Percentiles rank a stretch among this genome's conserved stretches.
These are phyloP conservation scores for Styela plicata DNA, from an alignment of 23 tunicate species.

Conservation along the genomic window DNA sequence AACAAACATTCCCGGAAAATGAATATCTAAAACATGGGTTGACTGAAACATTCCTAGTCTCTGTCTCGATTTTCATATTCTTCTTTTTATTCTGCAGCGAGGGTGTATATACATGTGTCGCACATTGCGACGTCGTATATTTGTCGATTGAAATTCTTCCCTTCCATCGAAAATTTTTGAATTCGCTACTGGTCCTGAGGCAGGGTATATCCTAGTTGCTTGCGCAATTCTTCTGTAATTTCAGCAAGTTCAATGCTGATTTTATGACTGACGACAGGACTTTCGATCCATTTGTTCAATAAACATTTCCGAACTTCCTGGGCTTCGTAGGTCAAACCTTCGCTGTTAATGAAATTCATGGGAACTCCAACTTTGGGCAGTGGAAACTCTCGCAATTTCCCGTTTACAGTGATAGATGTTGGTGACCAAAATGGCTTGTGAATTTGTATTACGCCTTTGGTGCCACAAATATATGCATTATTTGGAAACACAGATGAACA, in stretches of 20 bases:
- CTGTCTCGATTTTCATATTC: too few species aligned
- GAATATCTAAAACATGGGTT: too few species aligned
- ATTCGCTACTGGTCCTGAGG: too few species aligned
- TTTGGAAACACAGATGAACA: constrained; percentile 28
- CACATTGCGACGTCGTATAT: too few species aligned
- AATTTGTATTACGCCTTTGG: constrained; percentile 61
- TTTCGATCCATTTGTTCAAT: constrained; percentile 29
- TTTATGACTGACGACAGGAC: not conserved
- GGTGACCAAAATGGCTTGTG: constrained; percentile 36
- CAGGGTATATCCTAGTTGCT: constrained; percentile 32
- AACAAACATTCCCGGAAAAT: too few species aligned
- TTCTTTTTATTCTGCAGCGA: too few species aligned
- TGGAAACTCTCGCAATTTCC: not conserved
- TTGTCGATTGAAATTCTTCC: too few species aligned
- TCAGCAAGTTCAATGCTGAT: constrained; percentile 30
- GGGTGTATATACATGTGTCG: too few species aligned
- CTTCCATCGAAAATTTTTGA: too few species aligned
- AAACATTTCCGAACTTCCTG: constrained; percentile 72
- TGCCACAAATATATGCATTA: constrained; percentile 57
- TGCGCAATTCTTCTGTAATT: constrained; percentile 34
- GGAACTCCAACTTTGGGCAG: constrained; percentile 17
- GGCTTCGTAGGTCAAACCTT: constrained; percentile 73
- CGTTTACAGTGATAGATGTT: constrained; percentile 9
- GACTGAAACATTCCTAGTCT: too few species aligned
- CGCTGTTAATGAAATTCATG: constrained; percentile 48